Evolutionary conservation across 2,797 vertebrate genomes (phyloP).

Genomic region (Periparus ater): DNA sequence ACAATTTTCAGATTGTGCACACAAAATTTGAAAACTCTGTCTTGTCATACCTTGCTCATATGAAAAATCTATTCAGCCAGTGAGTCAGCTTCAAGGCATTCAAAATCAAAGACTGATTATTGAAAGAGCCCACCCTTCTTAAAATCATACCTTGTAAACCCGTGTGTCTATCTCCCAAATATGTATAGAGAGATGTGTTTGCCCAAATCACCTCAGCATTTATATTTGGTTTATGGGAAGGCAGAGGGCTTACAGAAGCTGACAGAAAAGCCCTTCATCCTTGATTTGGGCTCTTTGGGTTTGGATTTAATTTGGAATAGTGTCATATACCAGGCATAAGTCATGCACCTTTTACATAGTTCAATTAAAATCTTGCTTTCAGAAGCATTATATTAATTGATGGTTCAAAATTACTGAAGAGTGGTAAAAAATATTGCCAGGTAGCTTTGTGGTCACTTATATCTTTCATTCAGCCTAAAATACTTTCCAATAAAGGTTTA

Average conservation of each 20-base stretch:
- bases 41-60: not conserved
- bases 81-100: not conserved
- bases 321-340: not conserved
- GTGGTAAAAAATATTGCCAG: not conserved
- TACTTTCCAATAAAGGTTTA: not conserved
- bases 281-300: not conserved
- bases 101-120: not conserved
- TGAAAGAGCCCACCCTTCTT: not conserved
- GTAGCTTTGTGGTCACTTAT: not conserved
- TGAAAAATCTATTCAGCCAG: not conserved
- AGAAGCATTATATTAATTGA: not conserved
- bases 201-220: not conserved
- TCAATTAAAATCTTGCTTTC: conserved; percentile 26
- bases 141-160: not conserved
- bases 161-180: not conserved
- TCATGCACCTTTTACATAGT: not conserved
- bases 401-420: not conserved
- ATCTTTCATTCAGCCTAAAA: not conserved
- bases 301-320: not conserved
- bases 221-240: not conserved
- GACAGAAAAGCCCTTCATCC: not conserved
- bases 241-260: not conserved
- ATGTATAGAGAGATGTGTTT: not conserved
- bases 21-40: not conserved
- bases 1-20: not conserved